Conservation (phyloP, 2,797 vertebrate genomes). For the Hemibagrus guttatus region DNA sequence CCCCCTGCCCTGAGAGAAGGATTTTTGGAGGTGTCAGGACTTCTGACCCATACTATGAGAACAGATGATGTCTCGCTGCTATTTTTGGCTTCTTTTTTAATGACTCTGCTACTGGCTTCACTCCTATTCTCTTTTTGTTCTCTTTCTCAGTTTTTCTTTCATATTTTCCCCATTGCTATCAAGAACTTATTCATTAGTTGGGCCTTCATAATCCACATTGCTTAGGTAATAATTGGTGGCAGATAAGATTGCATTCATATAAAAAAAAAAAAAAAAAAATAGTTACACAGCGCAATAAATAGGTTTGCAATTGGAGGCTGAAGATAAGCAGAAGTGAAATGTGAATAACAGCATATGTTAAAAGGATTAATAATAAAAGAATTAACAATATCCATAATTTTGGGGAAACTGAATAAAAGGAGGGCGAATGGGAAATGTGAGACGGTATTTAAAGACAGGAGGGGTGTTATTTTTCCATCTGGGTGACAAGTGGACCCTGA, state of each 20-base stretch:
- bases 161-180: background rate
- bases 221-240: background rate
- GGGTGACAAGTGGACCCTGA: constrained; percentile 72
- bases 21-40: constrained; percentile 81
- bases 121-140: constrained; percentile 54
- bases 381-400: background rate
- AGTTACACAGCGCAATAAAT: background rate
- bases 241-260: background rate
- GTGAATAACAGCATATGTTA: background rate
- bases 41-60: constrained; percentile 82
- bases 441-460: constrained; percentile 41
- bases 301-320: background rate
- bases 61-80: constrained; percentile 82
- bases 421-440: background rate
- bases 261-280: background rate
- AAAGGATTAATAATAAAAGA: background rate
- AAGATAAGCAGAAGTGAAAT: background rate
- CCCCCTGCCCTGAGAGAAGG: constrained; percentile 75
- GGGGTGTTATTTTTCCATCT: constrained; percentile 72
- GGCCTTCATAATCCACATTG: background rate
- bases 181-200: background rate
- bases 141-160: background rate
- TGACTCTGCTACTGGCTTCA: constrained; percentile 77
- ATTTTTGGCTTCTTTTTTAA: constrained; percentile 85
- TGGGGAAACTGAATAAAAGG: constrained; percentile 3